These are phyloP conservation scores for Zaprionus nigranus DNA, from an alignment of 1,140 invertebrate genomes.

Conservation along the genomic window DNA sequence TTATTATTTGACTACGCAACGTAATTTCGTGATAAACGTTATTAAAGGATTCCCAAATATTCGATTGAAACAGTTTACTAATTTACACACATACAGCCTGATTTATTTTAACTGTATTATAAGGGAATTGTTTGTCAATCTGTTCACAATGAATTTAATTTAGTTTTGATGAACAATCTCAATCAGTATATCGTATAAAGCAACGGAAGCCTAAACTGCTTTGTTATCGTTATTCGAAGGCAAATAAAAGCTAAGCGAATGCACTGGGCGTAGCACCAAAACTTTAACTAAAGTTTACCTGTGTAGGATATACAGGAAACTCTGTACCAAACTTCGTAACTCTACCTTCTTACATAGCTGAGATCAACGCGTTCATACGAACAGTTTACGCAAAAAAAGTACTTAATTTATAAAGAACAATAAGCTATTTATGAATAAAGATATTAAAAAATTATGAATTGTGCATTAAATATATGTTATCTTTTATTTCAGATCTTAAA, in stretches of 20 bases:
- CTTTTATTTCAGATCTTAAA: not conserved
- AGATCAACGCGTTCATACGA: not conserved
- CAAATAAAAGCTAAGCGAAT: not conserved
- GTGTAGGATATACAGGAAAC: not conserved
- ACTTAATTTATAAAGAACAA: not conserved
- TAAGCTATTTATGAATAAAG: too few relatives aligned
- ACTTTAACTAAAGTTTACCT: not conserved
- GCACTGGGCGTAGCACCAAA: not conserved
- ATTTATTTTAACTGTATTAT: not conserved
- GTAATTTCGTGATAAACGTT: not conserved
- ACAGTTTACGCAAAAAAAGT: not conserved
- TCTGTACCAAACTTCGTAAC: not conserved
- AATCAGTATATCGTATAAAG: too few relatives aligned
- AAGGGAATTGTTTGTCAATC: not conserved
- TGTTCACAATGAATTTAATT: not conserved
- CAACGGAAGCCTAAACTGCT: too few relatives aligned
- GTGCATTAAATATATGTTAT: not conserved
- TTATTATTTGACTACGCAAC: slow-evolving; percentile 6
- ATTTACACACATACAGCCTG: not conserved
- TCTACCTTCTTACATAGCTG: not conserved
- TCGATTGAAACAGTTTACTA: not conserved
- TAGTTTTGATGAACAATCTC: too few relatives aligned
- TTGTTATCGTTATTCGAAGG: not conserved
- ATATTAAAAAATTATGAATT: too few relatives aligned
- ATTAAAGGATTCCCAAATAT: not conserved